Evolutionary conservation across 2,113 vertebrate genomes (phyloP), one percentile per base, ranked within the genome.

Genomic region (Alligator mississippiensis): DNA sequence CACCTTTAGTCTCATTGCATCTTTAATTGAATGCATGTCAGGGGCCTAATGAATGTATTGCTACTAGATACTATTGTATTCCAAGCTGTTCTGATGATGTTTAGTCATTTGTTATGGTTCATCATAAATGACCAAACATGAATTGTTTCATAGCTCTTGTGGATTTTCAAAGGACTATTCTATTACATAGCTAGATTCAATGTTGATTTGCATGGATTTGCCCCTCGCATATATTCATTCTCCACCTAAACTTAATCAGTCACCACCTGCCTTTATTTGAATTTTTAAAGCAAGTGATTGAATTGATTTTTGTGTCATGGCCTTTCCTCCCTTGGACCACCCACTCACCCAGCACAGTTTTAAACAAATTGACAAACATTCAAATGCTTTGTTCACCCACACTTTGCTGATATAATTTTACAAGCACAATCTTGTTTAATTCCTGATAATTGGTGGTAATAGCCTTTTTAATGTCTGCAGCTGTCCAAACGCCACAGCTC

Each of bases 401-500:
- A 16, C 80, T 89, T 94, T 2, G 1, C 75, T 84, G 54, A 62
- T 92, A 80, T 95, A 88, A 79, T 89, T 97, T 96, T 94, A 64
- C 90, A 89, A 95, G 13, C 78, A 90, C 77, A 94, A 93, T 94
- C 55, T 82, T 84, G 28, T 92, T 82, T 92, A 95, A 92, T 93
- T 90, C 82, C 59, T 87, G 77, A 89, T 93, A 96, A 95, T 93
- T 94, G 92, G 62, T 77, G 64, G 82, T 93, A 91, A 96, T 91
- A 96, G n/a, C 28, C 66, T 91, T 92, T 94, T 91, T 92, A 93
- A 93, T 61, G 90, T 94, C 77, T 93, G 84, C 93, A 97, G 94
- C 94, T 95, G 84, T 96, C 93, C 91, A 96, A 96, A 93, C 88
- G 91, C 90, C 28, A 55, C n/a, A 85, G 83, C 82, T 82, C 70